Conservation (phyloP, 2,888 invertebrate species). For the Artemia sinica region DNA sequence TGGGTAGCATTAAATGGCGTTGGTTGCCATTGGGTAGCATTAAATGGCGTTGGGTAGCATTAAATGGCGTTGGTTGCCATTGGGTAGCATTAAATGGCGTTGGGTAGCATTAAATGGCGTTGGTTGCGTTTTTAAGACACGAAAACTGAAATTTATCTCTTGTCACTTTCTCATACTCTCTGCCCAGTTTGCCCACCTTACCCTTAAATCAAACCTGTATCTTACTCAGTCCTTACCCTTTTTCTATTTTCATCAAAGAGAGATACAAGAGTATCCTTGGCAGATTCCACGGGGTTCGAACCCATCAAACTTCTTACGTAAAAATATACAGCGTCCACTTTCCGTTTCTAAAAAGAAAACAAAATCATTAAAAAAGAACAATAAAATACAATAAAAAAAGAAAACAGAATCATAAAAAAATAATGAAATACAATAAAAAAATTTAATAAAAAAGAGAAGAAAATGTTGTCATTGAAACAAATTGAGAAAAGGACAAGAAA, state of each 20-base stretch:
- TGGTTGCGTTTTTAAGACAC: no score
- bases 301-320: conserved; percentile 88
- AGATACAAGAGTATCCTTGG: conserved; percentile 68
- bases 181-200: no score
- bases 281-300: conserved; percentile 77
- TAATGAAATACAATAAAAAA: no score
- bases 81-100: no score
- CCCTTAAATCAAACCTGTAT: no score
- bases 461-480: no score
- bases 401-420: not conserved
- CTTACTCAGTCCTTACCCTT: conserved; percentile 42
- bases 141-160: no score
- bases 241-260: conserved; percentile 83
- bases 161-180: no score
- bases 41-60: conserved; percentile 13
- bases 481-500: no score
- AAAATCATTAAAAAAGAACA: not conserved
- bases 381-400: no score
- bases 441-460: no score
- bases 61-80: conserved; percentile 1
- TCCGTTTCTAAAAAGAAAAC: conserved; percentile 51
- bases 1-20: conserved; percentile 13
- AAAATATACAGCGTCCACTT: conserved; percentile 88
- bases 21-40: no score
- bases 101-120: conserved; percentile 8